Base-by-base conservation (phyloP, 2,888 invertebrate genomes). In the Eilema sororculum region DNA sequence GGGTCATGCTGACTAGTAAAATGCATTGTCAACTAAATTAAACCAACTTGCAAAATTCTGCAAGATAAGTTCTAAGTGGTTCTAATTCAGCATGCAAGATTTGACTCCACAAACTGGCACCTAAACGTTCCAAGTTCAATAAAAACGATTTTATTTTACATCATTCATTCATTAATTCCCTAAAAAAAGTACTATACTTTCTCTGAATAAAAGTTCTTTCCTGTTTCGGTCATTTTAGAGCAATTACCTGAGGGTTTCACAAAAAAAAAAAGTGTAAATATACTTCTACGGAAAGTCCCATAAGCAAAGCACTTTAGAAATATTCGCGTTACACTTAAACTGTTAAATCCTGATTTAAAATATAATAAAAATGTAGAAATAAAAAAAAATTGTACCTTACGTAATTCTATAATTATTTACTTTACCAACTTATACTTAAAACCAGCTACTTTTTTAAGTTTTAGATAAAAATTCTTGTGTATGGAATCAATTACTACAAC, bases 221-320 rank as follows among this genome's bases (percentile, higher is more conserved):
- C 46, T 20, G 20, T 46, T 46, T 46, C 20, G 61, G 37, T 62
- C 24, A 16, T 37, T 62, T 37, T 20, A 62, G 22, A 86, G 85
- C 86, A 87, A 88, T 90, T 89, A 88, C 86, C 83, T 70, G 79
- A 78, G 84, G 78, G 85, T 83, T 82, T 79, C 75, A 66, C 73
- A 12, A 37, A 37, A 83, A 12, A 37, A 37, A 83, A 85, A 86
- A 87, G 87, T 77, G 79, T 81, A 84, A 86, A 84, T 84, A 87
- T 80, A 74, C 83, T 84, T 81, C 76, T 74, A 65, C 76, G 78
- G 66, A 82, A 74, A 68, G 20, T 63, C 25, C 46, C 58, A 75
- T 76, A 74, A 79, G 61, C 76, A 75, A 82, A 87, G 88, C 85
- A 87, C 85, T 86, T 86, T 80, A 78, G 78, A 72, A 67, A 66